Conservation (phyloP, 2,113 vertebrate genomes). For the Halcyon senegalensis region DNA sequence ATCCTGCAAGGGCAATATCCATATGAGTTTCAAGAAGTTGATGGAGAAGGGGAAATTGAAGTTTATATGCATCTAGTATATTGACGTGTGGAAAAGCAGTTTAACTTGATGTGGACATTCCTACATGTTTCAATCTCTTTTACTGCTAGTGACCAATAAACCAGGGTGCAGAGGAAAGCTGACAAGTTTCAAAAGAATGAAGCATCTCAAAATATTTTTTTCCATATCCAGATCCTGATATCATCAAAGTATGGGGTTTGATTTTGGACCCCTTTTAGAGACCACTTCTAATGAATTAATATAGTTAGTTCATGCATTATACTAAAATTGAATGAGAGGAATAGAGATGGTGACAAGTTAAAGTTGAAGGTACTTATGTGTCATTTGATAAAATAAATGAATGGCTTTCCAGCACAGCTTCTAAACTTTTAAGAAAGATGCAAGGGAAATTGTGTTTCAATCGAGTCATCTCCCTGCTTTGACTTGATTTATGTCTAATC, state of each 20-base stretch:
- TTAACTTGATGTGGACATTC: not conserved
- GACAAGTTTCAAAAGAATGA: not conserved
- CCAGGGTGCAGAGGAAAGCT: not conserved
- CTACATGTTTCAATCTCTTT: not conserved
- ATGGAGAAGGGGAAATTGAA: not conserved
- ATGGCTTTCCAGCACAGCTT: not conserved
- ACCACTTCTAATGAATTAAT: not conserved
- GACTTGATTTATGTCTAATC: constrained; percentile 28
- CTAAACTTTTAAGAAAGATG: constrained; percentile 33
- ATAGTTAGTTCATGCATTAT: not conserved
- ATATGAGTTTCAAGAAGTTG: not conserved
- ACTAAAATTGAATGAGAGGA: not conserved
- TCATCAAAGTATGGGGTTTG: not conserved
- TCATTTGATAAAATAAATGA: constrained; percentile 16
- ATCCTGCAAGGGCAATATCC: not conserved
- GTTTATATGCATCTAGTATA: not conserved
- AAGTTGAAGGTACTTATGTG: not conserved
- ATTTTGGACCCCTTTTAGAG: not conserved
- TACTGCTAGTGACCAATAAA: not conserved
- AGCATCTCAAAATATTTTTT: not conserved
- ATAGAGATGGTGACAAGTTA: not conserved
- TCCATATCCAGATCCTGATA: not conserved
- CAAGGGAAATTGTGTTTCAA: constrained; percentile 34
- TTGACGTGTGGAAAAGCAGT: not conserved
- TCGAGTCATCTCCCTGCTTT: not conserved